Base-by-base conservation (phyloP, 2,113 vertebrate species). In the Pyxicephalus adspersus region DNA sequence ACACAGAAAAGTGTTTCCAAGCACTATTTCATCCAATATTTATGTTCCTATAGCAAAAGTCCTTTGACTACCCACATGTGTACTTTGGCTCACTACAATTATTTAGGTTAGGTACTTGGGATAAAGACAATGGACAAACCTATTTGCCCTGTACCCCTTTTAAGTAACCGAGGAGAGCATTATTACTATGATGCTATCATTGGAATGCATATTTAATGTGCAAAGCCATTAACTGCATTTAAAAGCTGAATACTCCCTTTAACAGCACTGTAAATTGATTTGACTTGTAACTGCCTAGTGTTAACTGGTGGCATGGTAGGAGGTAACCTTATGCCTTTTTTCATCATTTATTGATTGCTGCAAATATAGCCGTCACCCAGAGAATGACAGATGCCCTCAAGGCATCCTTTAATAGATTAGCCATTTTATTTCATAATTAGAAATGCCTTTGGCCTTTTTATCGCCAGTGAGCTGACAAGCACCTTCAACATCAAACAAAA, bases 401-500 rank as follows among this genome's bases (percentile, higher is more conserved):
- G 83, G 84, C 77, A 70, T 63, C 65, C 68, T 81, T 80, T 76
- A 58, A 77, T 82, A 64, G 71, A 11, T 61, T 57, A 85, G 80
- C 77, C 1, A 0, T 83, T 88, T 84, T 84, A 83, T 88, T 80
- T 85, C 84, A 84, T 86, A 84, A 72, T 87, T 88, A 80, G 6
- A 83, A 85, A 89, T 55, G 83, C 67, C 82, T 76, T 52, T 80
- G 83, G 83, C 83, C 60, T 80, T 84, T 87, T 86, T 85, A 85
- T 88, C 85, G 58, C 5, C 13, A 61, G 0, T 5, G 26, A 83
- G 84, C 68, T 86, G 88, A 75, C 68, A 67, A 76, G 76, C 76
- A 81, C 83, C 83, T 80, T 81, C 85, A 72, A 83, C 81, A 55
- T 58, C 86, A 84, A 65, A 87, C 86, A 87, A 86, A 87, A 87